Conservation (phyloP, 2,113 vertebrate species). For the Labeo rohita region DNA sequence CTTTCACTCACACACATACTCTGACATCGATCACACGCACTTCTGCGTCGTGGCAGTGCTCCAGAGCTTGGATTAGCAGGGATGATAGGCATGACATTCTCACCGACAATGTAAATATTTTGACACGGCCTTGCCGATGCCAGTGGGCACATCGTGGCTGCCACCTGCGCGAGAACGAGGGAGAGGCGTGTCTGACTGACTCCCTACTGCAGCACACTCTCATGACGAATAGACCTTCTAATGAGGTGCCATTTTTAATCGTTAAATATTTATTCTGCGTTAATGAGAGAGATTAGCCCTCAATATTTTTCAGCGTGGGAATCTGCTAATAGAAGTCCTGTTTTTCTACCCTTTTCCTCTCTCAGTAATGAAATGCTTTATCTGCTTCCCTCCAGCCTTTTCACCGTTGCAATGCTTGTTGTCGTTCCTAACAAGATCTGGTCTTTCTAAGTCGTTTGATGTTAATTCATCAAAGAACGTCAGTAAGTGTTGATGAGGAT, state of each 20-base stretch:
- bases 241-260: slow-evolving; percentile 54
- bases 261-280: slow-evolving; percentile 56
- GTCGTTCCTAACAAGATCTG: slow-evolving; percentile 20
- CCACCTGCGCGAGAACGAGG: slow-evolving; percentile 1
- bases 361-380: slow-evolving; percentile 30
- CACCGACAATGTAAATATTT: slow-evolving; percentile 43
- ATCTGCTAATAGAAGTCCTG: not conserved
- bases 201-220: not conserved
- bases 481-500: not conserved
- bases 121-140: slow-evolving; percentile 11
- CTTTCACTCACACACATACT: slow-evolving; percentile 7
- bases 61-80: slow-evolving; percentile 4
- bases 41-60: slow-evolving; percentile 6
- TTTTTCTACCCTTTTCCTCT: not conserved
- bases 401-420: not conserved
- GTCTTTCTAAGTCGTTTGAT: not conserved
- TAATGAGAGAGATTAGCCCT: slow-evolving; percentile 49
- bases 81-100: slow-evolving; percentile 16
- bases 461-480: not conserved
- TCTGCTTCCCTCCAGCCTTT: slow-evolving; percentile 24
- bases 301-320: slow-evolving; percentile 32
- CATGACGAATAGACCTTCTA: slow-evolving; percentile 13
- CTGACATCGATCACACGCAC: not conserved
- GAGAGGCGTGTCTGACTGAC: slow-evolving; percentile 19
- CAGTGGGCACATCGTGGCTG: not conserved